A percentile compares a stretch with the other conserved stretches of the same genome.
These are phyloP conservation scores for Ophthalmolycus amberensis DNA, from an alignment of 2,113 vertebrate genomes.

Conservation along the genomic window DNA sequence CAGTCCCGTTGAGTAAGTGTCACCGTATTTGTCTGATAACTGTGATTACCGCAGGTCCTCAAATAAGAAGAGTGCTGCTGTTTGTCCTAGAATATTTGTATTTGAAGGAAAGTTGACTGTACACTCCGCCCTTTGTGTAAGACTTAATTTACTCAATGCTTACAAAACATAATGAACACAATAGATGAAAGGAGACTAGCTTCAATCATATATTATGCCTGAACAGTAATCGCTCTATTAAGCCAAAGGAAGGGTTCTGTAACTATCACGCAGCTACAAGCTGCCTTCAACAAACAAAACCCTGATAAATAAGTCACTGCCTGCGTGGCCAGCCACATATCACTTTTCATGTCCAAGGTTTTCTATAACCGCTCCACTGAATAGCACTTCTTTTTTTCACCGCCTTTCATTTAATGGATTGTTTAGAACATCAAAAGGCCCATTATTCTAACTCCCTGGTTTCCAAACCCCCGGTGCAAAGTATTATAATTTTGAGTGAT, in stretches of 20 bases:
- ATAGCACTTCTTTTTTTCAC: constrained; percentile 41
- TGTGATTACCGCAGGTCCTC: constrained; percentile 11
- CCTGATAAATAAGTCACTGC: constrained; percentile 53
- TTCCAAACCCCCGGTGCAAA: constrained; percentile 52
- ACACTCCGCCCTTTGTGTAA: constrained; percentile 10
- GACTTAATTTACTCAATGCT: constrained; percentile 38
- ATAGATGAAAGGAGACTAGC: constrained; percentile 62
- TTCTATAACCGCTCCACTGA: constrained; percentile 51
- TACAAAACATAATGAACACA: constrained; percentile 43
- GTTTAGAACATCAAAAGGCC: constrained; percentile 75
- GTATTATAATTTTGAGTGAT: constrained; percentile 69
- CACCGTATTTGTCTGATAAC: neutral
- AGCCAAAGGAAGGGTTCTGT: constrained; percentile 58
- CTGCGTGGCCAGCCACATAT: constrained; percentile 24
- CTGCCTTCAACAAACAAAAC: constrained; percentile 58
- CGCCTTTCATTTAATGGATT: constrained; percentile 71
- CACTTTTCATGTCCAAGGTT: constrained; percentile 63
- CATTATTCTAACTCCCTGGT: constrained; percentile 63
- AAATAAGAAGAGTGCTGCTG: constrained; percentile 6
- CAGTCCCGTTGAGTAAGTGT: neutral
- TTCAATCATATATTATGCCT: constrained; percentile 43
- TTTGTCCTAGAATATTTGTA: constrained; percentile 22
- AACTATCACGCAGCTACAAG: constrained; percentile 55
- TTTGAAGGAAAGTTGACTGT: constrained; percentile 20
- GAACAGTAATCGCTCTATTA: constrained; percentile 48